phyloP scores from a whole-genome alignment of 2,113 vertebrate genomes.

The Butorides virescens region DNA sequence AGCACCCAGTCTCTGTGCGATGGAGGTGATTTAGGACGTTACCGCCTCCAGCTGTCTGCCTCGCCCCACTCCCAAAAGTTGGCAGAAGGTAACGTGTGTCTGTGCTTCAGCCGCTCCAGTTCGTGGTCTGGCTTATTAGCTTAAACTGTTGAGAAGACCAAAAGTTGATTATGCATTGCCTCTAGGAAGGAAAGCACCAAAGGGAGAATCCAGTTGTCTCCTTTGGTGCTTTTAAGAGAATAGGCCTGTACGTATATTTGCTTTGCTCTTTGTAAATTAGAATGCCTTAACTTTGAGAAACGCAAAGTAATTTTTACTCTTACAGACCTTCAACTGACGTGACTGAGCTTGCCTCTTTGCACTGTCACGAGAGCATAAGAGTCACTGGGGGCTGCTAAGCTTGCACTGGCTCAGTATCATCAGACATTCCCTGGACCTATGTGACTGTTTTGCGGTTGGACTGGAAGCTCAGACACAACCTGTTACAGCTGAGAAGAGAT shows the following conservation, averaged over 20 bases:
- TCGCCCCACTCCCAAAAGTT: background rate
- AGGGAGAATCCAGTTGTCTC: background rate
- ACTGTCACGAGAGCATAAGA: accelerated
- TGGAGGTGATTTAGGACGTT: slow-evolving; percentile 20
- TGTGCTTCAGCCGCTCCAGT: background rate
- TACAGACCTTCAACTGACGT: background rate
- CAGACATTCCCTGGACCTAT: background rate
- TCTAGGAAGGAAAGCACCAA: slow-evolving; percentile 16
- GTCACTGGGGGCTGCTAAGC: background rate
- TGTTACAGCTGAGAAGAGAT: background rate
- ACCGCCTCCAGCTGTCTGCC: slow-evolving; percentile 2
- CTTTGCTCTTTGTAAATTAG: background rate
- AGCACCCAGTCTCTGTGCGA: accelerated
- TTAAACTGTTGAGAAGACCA: background rate
- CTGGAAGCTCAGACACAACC: background rate
- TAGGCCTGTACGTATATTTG: background rate
- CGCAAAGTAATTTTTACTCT: background rate
- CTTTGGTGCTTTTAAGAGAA: background rate
- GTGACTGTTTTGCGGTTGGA: background rate
- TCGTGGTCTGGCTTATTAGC: background rate
- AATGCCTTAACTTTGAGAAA: background rate
- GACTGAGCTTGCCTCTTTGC: background rate
- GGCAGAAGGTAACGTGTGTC: background rate
- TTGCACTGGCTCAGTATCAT: background rate
- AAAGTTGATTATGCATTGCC: background rate